A percentile compares a stretch with the other conserved stretches of the same genome.
Conservation (phyloP, 2,797 vertebrate species). For the Glyptemys insculpta region DNA sequence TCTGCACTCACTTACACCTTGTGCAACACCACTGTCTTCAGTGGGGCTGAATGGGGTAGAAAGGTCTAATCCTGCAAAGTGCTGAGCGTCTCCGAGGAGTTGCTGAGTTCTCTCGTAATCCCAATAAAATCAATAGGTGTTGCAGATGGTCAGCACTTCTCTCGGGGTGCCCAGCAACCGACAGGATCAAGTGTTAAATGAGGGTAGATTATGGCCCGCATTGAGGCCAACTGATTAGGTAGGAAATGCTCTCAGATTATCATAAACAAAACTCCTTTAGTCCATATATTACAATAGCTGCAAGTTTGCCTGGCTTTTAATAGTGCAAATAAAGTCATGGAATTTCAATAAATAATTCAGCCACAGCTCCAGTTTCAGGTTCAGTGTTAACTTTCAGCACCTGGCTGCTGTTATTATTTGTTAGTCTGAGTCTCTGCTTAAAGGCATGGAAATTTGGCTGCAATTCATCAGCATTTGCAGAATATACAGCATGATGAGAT, state of each 20-base stretch:
- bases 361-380: slow-evolving; percentile 79
- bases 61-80: not conserved
- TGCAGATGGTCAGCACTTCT: not conserved
- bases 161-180: not conserved
- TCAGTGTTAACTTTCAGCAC: slow-evolving; percentile 81
- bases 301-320: slow-evolving; percentile 57
- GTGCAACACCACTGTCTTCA: rapidly evolving
- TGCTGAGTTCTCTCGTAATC: not conserved
- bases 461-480: slow-evolving; percentile 68
- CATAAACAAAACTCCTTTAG: not conserved
- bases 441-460: slow-evolving; percentile 77
- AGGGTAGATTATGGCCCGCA: not conserved
- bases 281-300: not conserved
- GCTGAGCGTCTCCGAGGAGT: not conserved
- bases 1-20: not conserved
- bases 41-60: not conserved
- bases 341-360: slow-evolving; percentile 94
- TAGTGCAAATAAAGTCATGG: slow-evolving; percentile 81
- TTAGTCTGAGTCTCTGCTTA: slow-evolving; percentile 18
- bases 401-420: slow-evolving; percentile 73
- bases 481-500: slow-evolving; percentile 33
- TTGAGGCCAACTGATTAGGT: not conserved
- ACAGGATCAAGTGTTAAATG: rapidly evolving
- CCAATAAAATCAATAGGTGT: not conserved
- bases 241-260: not conserved